Conservation (phyloP, 2,113 vertebrate genomes). For the Hystrix brachyura region DNA sequence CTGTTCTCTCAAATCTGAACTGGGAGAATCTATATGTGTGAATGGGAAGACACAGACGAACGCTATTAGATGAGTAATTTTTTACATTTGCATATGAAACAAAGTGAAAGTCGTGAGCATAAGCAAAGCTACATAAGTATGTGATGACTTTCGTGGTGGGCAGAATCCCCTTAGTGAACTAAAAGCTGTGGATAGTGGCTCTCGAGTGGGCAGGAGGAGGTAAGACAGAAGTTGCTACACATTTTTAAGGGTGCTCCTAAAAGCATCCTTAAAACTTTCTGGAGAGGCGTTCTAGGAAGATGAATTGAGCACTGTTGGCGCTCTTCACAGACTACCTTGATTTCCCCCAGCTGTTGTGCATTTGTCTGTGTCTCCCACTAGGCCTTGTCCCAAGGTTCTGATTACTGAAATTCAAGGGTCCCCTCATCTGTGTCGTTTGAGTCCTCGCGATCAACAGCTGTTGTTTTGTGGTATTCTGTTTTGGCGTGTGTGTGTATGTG, state of each 20-base stretch:
- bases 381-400: background rate
- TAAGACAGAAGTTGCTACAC: background rate
- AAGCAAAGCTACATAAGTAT: background rate
- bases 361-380: background rate
- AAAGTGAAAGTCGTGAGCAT: background rate
- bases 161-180: background rate
- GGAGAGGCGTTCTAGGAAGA: background rate
- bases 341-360: background rate
- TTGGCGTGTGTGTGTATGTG: background rate
- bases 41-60: background rate
- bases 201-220: background rate
- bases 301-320: background rate
- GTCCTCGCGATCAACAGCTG: background rate
- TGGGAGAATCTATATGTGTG: background rate
- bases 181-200: background rate
- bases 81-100: background rate
- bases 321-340: background rate
- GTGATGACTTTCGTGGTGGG: background rate
- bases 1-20: background rate
- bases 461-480: slow-evolving; percentile 6
- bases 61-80: background rate
- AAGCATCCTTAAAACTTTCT: too few relatives aligned
- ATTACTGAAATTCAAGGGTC: background rate
- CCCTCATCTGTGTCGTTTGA: background rate
- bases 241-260: background rate